Evolutionary conservation across 2,797 vertebrate genomes (phyloP), one percentile per base, ranked within the genome.

Genomic region (Potorous gilbertii): DNA sequence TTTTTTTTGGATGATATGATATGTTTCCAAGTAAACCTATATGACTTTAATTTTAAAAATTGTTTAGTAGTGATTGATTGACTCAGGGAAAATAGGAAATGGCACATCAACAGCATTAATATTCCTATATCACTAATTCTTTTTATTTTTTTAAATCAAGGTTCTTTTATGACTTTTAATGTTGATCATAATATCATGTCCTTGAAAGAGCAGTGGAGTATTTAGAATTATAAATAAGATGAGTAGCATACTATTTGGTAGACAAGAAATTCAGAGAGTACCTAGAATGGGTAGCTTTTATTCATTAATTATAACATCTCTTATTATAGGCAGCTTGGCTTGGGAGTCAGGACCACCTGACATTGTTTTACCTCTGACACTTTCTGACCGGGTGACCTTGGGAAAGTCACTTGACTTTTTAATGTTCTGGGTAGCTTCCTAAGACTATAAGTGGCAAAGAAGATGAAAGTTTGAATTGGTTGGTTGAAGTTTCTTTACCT

Each of bases 91-190:
- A 50, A 46, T 29, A 12, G 59, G 92, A 90, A 94, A 81, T 81
- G 59, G 91, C 89, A 90, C 6, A 90, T 34, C 21, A 93, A 91
- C 91, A 29, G 89, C 93, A 11, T 94, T 95, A 90, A 57, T 90
- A 3, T 95, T 89, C 55, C 92, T 24, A 96, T 27, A 89, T 34
- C 46, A 8, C 24, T 93, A 5, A 59, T 46, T 93, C n/a, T 46
- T 94, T 94, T 96, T 55, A 56, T 62, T 95, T 55, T 95, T 74
- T 94, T 93, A 54, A 74, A 28, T 92, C 74, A 27, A 27, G 31
- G 0, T 93, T 12, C 92, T 96, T 95, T 59, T 8, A 94, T 62
- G 55, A 46, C 62, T 97, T 97, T 96, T 24, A 94, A 96, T 50
- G 50, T 27, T 87, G 74, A 50, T 46, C 40, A 92, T 89, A 94